Evolutionary conservation across 2,113 vertebrate species (phyloP).

Genomic region (Strix uralensis): DNA sequence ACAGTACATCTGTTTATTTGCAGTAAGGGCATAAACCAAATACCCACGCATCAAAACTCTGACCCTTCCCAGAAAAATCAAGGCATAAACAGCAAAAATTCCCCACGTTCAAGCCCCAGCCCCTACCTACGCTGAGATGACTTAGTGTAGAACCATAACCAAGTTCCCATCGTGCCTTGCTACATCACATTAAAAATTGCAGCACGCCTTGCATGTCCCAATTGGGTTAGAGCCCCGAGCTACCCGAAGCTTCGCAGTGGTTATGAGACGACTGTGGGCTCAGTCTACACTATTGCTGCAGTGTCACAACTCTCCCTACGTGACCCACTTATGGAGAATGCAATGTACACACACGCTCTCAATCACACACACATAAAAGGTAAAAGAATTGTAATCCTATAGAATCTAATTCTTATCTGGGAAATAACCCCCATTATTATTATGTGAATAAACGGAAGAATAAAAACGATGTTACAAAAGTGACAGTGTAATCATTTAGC

Average conservation of each 20-base stretch:
- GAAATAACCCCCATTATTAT: not conserved
- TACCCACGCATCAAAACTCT: not conserved
- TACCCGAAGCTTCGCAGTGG: not conserved
- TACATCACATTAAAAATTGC: not conserved
- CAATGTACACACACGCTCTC: not conserved
- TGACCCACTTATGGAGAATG: not conserved
- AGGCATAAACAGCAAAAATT: not conserved
- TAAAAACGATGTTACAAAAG: not conserved
- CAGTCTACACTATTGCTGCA: not conserved
- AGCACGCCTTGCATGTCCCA: conserved; percentile 19
- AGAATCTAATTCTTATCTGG: not conserved
- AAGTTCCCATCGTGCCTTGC: not conserved
- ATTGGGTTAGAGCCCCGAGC: not conserved
- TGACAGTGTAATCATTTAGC: not conserved
- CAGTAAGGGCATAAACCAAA: not conserved
- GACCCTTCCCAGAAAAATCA: not conserved
- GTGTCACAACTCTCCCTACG: not conserved
- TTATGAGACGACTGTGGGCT: not conserved
- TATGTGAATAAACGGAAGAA: not conserved
- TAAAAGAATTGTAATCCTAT: not conserved
- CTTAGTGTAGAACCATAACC: not conserved
- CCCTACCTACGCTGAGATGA: not conserved
- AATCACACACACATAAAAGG: not conserved
- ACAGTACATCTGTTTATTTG: not conserved
- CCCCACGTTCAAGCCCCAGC: not conserved